Percentiles rank a stretch among this genome's conserved stretches.
Conservation (phyloP, 2,797 vertebrate species). For the Pseudochaenichthys georgianus region DNA sequence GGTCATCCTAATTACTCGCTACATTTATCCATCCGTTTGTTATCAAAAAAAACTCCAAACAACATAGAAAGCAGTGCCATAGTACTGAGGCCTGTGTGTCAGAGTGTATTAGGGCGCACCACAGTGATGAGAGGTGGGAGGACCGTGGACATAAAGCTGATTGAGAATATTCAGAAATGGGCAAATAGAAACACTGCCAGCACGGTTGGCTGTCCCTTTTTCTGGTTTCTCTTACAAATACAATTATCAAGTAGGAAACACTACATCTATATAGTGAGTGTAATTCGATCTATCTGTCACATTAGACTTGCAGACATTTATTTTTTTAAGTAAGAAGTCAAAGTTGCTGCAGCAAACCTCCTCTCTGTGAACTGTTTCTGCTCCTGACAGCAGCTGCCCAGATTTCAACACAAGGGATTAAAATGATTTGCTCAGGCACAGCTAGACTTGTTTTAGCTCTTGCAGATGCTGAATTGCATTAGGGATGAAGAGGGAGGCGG, state of each 20-base stretch:
- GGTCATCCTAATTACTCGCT: slow-evolving; percentile 67
- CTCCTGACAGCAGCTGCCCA: slow-evolving; percentile 45
- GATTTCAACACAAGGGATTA: slow-evolving; percentile 51
- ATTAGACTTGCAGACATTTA: background rate
- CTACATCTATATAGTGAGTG: slow-evolving; percentile 39
- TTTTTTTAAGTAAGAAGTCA: slow-evolving; percentile 10
- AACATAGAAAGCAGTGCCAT: slow-evolving; percentile 43
- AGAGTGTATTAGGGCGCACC: slow-evolving; percentile 62
- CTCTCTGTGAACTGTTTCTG: slow-evolving; percentile 50
- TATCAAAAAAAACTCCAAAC: slow-evolving; percentile 48
- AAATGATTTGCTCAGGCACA: slow-evolving; percentile 53
- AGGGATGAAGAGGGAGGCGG: slow-evolving; percentile 29
- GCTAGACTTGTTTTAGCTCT: slow-evolving; percentile 39
- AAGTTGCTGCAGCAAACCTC: slow-evolving; percentile 34
- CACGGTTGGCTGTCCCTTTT: slow-evolving; percentile 43
- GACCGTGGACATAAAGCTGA: slow-evolving; percentile 67
- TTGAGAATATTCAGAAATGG: slow-evolving; percentile 65
- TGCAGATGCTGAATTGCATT: slow-evolving; percentile 37
- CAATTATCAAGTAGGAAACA: slow-evolving; percentile 30
- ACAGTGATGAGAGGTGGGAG: slow-evolving; percentile 68
- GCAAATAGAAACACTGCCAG: slow-evolving; percentile 64
- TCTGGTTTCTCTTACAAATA: slow-evolving; percentile 46
- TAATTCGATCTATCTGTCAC: slow-evolving; percentile 19
- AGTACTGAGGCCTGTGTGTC: slow-evolving; percentile 55
- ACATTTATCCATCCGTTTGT: slow-evolving; percentile 51